phyloP scores from a whole-genome alignment of 2,113 vertebrate species.

The Poicephalus gulielmi region DNA sequence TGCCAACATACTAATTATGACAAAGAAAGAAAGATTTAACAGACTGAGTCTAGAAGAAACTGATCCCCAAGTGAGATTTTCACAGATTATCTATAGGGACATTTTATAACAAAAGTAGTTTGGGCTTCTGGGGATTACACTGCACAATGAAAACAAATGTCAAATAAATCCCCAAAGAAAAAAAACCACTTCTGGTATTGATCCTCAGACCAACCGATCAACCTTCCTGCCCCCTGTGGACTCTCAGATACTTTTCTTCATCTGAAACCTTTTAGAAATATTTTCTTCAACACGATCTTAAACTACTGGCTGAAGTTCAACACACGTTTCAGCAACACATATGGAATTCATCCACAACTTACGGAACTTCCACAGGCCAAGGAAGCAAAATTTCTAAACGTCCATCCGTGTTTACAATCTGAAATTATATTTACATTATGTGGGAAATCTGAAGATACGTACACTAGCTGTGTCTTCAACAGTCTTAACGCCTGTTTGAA shows the following conservation, averaged over 20 bases:
- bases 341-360: slow-evolving; percentile 62
- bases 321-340: slow-evolving; percentile 40
- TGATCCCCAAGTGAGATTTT: slow-evolving; percentile 54
- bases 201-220: slow-evolving; percentile 39
- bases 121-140: slow-evolving; percentile 42
- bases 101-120: slow-evolving; percentile 47
- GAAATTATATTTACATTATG: slow-evolving; percentile 9
- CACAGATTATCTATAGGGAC: slow-evolving; percentile 1
- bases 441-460: not conserved
- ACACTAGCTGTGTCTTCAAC: not conserved
- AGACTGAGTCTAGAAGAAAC: slow-evolving; percentile 45
- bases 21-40: not conserved
- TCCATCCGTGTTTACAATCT: not conserved
- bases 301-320: slow-evolving; percentile 62
- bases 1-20: slow-evolving; percentile 32
- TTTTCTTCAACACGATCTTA: slow-evolving; percentile 44
- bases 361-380: slow-evolving; percentile 32
- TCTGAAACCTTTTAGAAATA: slow-evolving; percentile 65
- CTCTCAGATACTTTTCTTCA: slow-evolving; percentile 47
- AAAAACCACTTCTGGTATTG: slow-evolving; percentile 61
- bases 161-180: slow-evolving; percentile 54
- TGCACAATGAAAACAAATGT: slow-evolving; percentile 67
- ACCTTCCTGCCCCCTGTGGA: slow-evolving; percentile 10
- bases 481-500: not conserved
- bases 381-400: slow-evolving; percentile 37